Evolutionary conservation across 2,797 vertebrate species (phyloP).

Genomic region (Alcedo quadribrachys): DNA sequence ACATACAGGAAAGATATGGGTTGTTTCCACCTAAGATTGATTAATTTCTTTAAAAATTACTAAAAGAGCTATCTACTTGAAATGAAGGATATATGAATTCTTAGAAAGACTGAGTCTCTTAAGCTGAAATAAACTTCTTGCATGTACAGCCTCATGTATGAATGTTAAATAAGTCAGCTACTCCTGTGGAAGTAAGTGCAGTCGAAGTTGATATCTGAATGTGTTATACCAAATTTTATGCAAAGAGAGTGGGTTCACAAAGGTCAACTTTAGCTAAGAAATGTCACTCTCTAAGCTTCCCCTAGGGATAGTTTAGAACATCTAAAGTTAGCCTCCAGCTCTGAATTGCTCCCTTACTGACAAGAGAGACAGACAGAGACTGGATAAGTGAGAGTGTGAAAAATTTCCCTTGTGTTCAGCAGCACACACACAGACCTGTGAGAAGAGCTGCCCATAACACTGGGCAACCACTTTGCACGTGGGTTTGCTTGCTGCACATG

Average conservation of each 20-base stretch:
- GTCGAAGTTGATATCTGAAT: background rate
- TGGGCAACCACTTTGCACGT: background rate
- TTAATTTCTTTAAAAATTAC: background rate
- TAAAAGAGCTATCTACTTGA: background rate
- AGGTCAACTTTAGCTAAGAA: slow-evolving; percentile 2
- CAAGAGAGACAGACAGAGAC: background rate
- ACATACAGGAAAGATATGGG: background rate
- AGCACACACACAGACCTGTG: background rate
- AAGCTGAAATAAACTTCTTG: background rate
- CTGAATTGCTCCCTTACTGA: background rate
- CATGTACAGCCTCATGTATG: background rate
- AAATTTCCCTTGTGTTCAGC: background rate
- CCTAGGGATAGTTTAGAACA: background rate
- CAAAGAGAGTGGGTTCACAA: background rate
- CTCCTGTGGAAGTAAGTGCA: background rate
- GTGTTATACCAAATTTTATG: background rate
- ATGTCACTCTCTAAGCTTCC: background rate
- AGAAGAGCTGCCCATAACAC: background rate
- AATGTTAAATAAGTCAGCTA: background rate
- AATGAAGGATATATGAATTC: background rate
- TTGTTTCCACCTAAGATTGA: background rate
- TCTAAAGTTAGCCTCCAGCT: background rate
- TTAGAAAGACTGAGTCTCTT: background rate
- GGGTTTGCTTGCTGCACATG: background rate
- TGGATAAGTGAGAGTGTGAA: background rate